phyloP scores from a whole-genome alignment of 2,797 vertebrate genomes.

The Vireo griseus region DNA sequence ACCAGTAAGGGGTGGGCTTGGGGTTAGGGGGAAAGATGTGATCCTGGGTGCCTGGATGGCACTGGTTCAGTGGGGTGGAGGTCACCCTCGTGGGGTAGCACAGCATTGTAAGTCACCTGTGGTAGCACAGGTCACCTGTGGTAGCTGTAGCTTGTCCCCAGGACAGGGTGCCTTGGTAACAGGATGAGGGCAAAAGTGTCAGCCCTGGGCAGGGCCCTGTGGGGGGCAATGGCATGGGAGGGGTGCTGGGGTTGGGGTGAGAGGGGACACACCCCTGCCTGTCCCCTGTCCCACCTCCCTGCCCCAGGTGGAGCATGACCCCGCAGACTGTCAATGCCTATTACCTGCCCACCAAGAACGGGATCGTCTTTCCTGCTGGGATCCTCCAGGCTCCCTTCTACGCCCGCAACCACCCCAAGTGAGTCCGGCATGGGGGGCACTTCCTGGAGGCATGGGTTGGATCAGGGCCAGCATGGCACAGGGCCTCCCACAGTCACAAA shows the following conservation, averaged over 20 bases:
- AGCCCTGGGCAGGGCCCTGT: not conserved
- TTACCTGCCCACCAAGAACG: constrained; percentile 97
- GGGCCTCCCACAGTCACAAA: not conserved
- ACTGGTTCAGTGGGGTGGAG: not conserved
- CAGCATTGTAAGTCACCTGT: not conserved
- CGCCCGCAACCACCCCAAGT: constrained; percentile 92
- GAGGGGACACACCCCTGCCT: not conserved
- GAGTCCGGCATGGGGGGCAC: constrained; percentile 16
- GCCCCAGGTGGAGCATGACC: constrained; percentile 95
- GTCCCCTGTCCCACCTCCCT: not conserved
- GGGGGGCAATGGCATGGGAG: not conserved
- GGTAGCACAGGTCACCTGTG: not conserved
- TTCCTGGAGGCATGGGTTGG: not conserved
- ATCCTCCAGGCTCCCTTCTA: constrained; percentile 98
- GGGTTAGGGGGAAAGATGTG: not conserved
- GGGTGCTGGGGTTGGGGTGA: not conserved
- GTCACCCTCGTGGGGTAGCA: not conserved
- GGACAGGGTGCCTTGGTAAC: not conserved
- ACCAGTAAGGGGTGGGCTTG: constrained; percentile 82
- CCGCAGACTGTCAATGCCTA: constrained; percentile 97
- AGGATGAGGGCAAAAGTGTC: not conserved
- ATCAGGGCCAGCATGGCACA: not conserved
- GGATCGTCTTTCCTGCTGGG: constrained; percentile 95
- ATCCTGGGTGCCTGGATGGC: not conserved
- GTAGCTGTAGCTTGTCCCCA: not conserved